Conservation (phyloP, 2,888 invertebrate species). For the Anaspis maculata region DNA sequence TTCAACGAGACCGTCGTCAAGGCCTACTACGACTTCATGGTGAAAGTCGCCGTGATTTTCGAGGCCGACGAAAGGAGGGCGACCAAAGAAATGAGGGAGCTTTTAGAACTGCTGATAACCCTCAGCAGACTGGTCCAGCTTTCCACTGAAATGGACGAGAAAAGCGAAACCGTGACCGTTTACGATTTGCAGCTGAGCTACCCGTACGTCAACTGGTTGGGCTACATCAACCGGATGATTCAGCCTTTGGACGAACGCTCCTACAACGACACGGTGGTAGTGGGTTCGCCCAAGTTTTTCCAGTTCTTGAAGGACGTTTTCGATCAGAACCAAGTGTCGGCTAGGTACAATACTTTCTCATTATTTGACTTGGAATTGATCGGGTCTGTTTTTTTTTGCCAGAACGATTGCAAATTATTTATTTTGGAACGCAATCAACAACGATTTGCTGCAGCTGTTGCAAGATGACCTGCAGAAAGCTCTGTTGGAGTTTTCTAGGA, state of each 20-base stretch:
- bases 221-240: constrained; percentile 76
- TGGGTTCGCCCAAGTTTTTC: constrained; percentile 72
- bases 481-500: no score
- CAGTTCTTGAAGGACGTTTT: no score
- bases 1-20: not conserved
- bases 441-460: no score
- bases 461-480: no score
- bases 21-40: not conserved
- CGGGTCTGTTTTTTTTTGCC: no score
- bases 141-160: no score
- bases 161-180: constrained; percentile 84
- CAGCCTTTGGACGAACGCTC: constrained; percentile 54
- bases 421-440: no score
- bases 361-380: no score
- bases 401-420: no score
- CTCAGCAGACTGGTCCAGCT: no score
- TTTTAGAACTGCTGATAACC: not conserved
- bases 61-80: not conserved
- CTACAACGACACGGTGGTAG: constrained; percentile 68
- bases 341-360: no score
- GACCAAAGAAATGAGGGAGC: not conserved
- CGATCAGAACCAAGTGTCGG: no score
- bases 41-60: not conserved
- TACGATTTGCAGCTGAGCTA: constrained; percentile 64
- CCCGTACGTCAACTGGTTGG: constrained; percentile 70